Evolutionary conservation across 2,113 vertebrate genomes (phyloP).

Genomic region (Ceyx cyanopectus): DNA sequence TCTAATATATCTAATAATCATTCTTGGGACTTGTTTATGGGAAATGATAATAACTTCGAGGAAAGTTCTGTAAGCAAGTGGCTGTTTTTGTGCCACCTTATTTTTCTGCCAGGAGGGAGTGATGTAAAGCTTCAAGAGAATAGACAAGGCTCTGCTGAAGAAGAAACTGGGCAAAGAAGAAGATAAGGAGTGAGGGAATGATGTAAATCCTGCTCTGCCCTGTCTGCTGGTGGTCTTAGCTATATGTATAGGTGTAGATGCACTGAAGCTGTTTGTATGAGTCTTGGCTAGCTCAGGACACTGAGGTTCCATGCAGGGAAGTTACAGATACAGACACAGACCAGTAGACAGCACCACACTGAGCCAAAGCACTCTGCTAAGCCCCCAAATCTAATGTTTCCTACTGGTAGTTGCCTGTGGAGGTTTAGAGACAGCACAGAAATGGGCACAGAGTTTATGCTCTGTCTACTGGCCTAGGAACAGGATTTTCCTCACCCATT

Average conservation of each 20-base stretch:
- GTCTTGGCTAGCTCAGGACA: not conserved
- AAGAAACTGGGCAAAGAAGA: not conserved
- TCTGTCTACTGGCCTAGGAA: conserved; percentile 2
- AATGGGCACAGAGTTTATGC: not conserved
- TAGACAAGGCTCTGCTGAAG: not conserved
- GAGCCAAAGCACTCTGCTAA: not conserved
- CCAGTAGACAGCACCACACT: not conserved
- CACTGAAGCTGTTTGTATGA: not conserved
- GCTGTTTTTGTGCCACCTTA: not conserved
- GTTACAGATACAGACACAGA: not conserved
- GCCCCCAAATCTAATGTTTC: not conserved
- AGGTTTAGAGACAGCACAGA: not conserved
- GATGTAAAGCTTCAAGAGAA: not conserved
- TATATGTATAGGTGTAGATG: not conserved
- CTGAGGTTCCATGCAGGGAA: not conserved
- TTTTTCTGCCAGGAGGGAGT: not conserved
- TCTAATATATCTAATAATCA: conserved; percentile 51
- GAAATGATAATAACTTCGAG: not conserved
- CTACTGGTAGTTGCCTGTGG: not conserved
- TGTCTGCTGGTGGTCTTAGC: not conserved
- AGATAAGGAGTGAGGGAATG: not conserved
- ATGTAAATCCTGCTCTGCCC: not conserved
- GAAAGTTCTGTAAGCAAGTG: not conserved
- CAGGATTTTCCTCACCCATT: conserved; percentile 24
- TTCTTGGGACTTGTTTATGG: not conserved